Percentiles rank a stretch among this genome's conserved stretches.
Evolutionary conservation across 2,113 vertebrate genomes (phyloP).

Genomic region (Hydrolagus affinis): DNA sequence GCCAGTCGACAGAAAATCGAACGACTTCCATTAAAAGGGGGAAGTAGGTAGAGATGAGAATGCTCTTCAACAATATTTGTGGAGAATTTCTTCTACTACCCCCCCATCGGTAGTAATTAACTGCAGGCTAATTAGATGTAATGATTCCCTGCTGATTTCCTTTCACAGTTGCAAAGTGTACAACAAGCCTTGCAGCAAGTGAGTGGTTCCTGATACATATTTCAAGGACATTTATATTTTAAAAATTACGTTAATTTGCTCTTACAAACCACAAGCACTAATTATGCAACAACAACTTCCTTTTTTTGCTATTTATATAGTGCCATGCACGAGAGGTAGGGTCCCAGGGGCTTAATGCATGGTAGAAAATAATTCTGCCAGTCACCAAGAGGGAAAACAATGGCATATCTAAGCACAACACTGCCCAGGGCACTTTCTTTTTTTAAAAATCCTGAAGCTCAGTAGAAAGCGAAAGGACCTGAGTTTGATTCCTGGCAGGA

Average conservation of each 20-base stretch:
- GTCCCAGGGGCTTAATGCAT: too few relatives aligned
- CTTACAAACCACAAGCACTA: slow-evolving; percentile 6
- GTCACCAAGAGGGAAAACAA: too few relatives aligned
- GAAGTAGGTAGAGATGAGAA: too few relatives aligned
- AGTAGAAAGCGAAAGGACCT: too few relatives aligned
- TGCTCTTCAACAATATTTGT: slow-evolving; percentile 15
- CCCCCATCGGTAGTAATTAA: slow-evolving; percentile 71
- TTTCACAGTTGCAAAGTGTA: slow-evolving; percentile 12
- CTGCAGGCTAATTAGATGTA: slow-evolving; percentile 84
- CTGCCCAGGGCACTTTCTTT: too few relatives aligned
- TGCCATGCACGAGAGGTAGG: background rate
- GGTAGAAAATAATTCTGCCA: too few relatives aligned
- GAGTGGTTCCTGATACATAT: background rate
- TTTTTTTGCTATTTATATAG: background rate
- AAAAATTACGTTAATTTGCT: background rate
- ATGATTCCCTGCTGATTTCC: slow-evolving; percentile 60
- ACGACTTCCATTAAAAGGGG: too few relatives aligned
- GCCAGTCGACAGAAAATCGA: too few relatives aligned
- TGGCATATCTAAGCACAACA: too few relatives aligned
- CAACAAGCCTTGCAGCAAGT: background rate
- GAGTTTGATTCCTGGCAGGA: too few relatives aligned
- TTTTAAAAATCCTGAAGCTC: too few relatives aligned
- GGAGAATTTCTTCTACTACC: background rate
- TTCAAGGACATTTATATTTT: background rate
- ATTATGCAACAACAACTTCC: background rate